Evolutionary conservation across 1,140 invertebrate species (phyloP).

Genomic region (Achatina immaculata): DNA sequence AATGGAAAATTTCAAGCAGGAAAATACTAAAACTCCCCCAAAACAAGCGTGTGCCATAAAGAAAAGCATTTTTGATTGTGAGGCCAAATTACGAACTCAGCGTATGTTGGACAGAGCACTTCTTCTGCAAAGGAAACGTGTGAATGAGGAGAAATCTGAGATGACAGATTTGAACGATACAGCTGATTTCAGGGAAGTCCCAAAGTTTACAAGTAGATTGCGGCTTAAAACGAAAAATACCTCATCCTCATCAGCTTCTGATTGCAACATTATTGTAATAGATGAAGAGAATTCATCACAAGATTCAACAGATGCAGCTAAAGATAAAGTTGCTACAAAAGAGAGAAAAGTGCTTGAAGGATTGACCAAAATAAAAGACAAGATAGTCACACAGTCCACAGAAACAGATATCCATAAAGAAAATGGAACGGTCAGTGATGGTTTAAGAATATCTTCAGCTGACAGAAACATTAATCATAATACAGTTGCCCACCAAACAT

Average conservation of each 20-base stretch:
- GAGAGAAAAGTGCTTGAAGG: background rate
- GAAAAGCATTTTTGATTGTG: background rate
- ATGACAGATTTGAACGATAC: background rate
- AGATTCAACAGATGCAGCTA: background rate
- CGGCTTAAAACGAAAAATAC: background rate
- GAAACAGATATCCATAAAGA: background rate
- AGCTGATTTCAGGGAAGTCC: constrained; percentile 6
- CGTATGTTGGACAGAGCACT: background rate
- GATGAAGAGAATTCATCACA: background rate
- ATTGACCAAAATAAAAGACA: background rate
- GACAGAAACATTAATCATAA: background rate
- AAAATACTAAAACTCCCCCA: background rate
- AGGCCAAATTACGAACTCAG: background rate
- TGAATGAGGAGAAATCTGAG: background rate
- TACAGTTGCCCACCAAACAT: background rate
- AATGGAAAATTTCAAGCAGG: too few relatives aligned
- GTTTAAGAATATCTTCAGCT: background rate
- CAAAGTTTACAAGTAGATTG: constrained; percentile 1
- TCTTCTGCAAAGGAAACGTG: background rate
- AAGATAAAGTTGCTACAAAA: background rate
- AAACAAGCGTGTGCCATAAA: background rate
- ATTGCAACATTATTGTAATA: background rate
- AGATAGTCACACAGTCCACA: background rate
- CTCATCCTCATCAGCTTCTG: background rate
- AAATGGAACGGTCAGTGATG: background rate